A percentile compares a stretch with the other conserved stretches of the same genome.
Conservation (phyloP, 2,113 vertebrate genomes). For the Muntiacus reevesi region DNA sequence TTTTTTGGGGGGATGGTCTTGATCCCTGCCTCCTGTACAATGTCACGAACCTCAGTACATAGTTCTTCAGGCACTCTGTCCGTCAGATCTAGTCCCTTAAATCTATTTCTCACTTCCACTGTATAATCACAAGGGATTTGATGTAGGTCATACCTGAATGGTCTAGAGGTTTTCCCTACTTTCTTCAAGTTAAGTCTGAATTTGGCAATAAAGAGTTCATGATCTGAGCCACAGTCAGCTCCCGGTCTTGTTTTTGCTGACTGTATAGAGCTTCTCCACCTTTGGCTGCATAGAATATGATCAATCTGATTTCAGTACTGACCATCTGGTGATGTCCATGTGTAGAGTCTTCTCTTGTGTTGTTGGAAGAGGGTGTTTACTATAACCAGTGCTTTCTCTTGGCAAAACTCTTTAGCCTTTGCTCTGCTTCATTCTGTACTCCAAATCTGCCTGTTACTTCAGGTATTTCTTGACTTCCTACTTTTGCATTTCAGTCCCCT, state of each 20-base stretch:
- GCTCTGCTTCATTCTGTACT: background rate
- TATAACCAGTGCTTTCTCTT: background rate
- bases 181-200: background rate
- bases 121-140: background rate
- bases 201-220: background rate
- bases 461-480: background rate
- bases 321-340: background rate
- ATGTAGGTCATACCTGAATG: background rate
- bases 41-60: background rate
- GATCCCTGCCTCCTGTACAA: background rate
- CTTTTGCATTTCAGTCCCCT: background rate
- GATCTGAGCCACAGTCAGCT: background rate
- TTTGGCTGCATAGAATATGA: background rate
- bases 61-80: background rate
- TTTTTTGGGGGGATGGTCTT: background rate
- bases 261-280: background rate
- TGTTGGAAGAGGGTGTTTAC: background rate
- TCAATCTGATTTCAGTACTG: background rate
- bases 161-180: background rate
- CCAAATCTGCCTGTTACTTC: background rate
- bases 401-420: background rate
- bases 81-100: background rate
- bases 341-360: background rate
- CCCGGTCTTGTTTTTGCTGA: background rate
- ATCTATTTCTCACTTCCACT: background rate